Conservation (phyloP, 2,113 vertebrate genomes). For the Eurypyga helias region DNA sequence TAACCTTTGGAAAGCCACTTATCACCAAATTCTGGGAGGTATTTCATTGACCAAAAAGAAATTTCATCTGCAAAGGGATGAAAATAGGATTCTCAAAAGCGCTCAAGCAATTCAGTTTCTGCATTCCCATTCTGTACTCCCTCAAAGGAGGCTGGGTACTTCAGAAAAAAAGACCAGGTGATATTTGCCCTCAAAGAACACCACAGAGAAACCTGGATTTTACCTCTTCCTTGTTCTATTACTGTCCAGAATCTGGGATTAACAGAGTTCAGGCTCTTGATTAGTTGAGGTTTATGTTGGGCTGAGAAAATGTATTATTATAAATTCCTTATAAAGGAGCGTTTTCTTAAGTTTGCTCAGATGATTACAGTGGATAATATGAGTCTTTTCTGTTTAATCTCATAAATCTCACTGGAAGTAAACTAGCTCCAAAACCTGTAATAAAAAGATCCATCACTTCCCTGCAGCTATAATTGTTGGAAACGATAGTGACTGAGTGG, state of each 20-base stretch:
- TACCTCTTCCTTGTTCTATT: background rate
- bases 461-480: constrained; percentile 54
- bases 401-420: constrained; percentile 51
- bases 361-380: constrained; percentile 19
- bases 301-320: background rate
- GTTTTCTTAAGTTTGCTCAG: background rate
- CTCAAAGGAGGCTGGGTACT: background rate
- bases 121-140: background rate
- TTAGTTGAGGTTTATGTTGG: background rate
- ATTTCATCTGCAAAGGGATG: background rate
- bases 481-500: background rate
- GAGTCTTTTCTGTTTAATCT: constrained; percentile 47
- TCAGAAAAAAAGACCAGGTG: background rate
- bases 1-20: background rate
- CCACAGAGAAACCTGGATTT: background rate
- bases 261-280: background rate
- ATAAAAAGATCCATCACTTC: constrained; percentile 62
- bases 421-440: constrained; percentile 59
- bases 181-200: background rate
- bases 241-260: background rate
- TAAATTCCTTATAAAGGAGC: background rate
- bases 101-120: background rate
- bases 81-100: background rate
- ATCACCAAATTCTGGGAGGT: background rate
- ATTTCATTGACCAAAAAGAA: background rate